Conservation (phyloP, 2,797 vertebrate genomes). For the Xerus rutilus region DNA sequence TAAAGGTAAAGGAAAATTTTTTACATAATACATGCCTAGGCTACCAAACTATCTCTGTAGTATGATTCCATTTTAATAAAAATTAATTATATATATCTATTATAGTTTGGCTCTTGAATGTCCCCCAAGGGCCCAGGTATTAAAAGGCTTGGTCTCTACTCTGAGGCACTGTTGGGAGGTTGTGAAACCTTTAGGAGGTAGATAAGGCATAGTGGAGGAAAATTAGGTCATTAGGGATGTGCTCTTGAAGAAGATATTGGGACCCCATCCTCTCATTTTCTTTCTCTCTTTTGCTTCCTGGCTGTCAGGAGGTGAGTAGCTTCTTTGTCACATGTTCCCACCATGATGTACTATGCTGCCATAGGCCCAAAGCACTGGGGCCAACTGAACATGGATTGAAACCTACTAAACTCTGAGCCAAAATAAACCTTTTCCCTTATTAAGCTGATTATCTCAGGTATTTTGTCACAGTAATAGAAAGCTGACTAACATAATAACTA, state of each 20-base stretch:
- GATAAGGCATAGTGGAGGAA: background rate
- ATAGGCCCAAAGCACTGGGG: background rate
- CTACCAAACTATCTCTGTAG: background rate
- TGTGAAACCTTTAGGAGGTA: background rate
- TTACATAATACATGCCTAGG: conserved; percentile 23
- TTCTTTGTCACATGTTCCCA: background rate
- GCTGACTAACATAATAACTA: background rate
- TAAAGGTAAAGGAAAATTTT: background rate
- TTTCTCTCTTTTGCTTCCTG: background rate
- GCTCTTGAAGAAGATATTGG: background rate
- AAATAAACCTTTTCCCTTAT: background rate
- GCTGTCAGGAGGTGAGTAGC: background rate
- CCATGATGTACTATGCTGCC: background rate
- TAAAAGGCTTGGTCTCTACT: background rate
- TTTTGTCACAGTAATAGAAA: background rate
- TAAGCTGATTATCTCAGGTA: background rate
- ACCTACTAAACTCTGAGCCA: background rate
- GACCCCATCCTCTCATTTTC: background rate
- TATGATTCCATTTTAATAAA: conserved; percentile 3
- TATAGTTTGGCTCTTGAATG: background rate
- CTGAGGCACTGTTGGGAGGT: background rate
- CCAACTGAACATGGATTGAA: background rate
- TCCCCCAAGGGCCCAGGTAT: background rate
- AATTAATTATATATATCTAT: background rate
- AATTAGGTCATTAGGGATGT: background rate